Base-by-base conservation (phyloP, 2,888 invertebrate species). In the Microchrysa polita region DNA sequence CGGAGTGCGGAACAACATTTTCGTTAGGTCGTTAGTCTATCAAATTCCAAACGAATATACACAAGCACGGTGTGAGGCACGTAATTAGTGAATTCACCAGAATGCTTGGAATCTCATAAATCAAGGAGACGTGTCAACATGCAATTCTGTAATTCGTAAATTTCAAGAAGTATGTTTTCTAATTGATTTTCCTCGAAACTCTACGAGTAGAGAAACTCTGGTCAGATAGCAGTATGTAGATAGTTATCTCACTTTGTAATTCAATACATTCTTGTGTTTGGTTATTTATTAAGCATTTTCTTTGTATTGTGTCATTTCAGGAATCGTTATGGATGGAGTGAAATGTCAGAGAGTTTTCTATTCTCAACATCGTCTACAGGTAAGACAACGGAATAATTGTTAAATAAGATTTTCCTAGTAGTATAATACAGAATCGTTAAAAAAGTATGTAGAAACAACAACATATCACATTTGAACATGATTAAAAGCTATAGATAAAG, bases 251-350 rank as follows among this genome's bases (percentile, higher is more conserved):
- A 60, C 63, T 22, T 20, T 67, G 53, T 16, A 12, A 44, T 67
- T 59, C 63, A 59, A 34, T 34, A 34, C 7, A 34, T 34, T 7
- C n/a, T n/a, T n/a, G n/a, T 34, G 7, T 34, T 34, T 34, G 27
- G 2, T 7, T 34, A 34, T 42, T 27, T 72, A 67, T 9, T 27
- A 65, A 18, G 20, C 22, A 44, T 22, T 20, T 48, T 16, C 16
- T 20, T 65, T 48, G 2, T 34, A 7, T 52, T 23, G 74, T 59
- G 55, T 23, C 71, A 40, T 80, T 79, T 0, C 80, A 85, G 85
- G 80, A 91, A 91, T 83, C 88, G 89, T 77, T 90, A 88, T 81
- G 90, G 90, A 75, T 90, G 90, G 90, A 89, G 89, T 82, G 88
- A 88, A 72, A 84, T 88, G 79, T 89, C 90, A 23, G 88, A 88